A percentile compares a stretch with the other conserved stretches of the same genome.
These are phyloP conservation scores for Nixonia krombeini DNA, from an alignment of 1,140 invertebrate species.

Conservation along the genomic window DNA sequence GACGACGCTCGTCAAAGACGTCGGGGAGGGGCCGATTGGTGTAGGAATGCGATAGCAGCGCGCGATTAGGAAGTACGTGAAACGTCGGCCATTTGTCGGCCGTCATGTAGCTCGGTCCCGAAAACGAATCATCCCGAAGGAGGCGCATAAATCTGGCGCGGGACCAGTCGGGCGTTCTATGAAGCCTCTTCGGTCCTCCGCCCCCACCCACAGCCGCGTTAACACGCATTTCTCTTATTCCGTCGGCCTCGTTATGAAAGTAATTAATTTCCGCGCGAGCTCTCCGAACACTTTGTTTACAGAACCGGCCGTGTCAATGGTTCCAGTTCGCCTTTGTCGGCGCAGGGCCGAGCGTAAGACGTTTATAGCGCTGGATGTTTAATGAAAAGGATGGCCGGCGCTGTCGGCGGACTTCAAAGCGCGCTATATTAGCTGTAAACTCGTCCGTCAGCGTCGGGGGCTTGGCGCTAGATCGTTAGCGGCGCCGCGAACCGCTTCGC, in stretches of 20 bases:
- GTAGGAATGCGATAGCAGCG: not conserved
- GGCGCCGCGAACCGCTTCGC: constrained; percentile 56
- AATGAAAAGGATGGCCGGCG: constrained; percentile 38
- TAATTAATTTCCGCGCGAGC: constrained; percentile 40
- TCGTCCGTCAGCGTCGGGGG: constrained; percentile 69
- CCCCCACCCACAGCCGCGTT: not conserved
- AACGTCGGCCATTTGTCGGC: not conserved
- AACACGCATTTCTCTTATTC: constrained; percentile 13
- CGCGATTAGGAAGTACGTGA: not conserved
- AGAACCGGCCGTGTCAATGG: constrained; percentile 49
- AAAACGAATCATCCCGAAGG: constrained; percentile 3
- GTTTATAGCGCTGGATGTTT: constrained; percentile 29
- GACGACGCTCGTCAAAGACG: no score
- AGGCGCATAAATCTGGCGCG: not conserved
- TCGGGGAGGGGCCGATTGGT: not conserved
- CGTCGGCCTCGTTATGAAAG: constrained; percentile 17
- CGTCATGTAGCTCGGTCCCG: not conserved
- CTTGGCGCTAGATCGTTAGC: constrained; percentile 65
- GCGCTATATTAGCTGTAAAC: constrained; percentile 68
- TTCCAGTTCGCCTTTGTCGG: constrained; percentile 51
- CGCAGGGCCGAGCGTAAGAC: constrained; percentile 25
- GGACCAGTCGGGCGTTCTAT: constrained; percentile 3
- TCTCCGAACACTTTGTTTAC: constrained; percentile 45
- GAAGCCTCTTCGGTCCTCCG: not conserved
- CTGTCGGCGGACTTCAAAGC: constrained; percentile 64